Evolutionary conservation across 2,888 invertebrate species (phyloP).

Genomic region (Lepidocyrtinus sp.): DNA sequence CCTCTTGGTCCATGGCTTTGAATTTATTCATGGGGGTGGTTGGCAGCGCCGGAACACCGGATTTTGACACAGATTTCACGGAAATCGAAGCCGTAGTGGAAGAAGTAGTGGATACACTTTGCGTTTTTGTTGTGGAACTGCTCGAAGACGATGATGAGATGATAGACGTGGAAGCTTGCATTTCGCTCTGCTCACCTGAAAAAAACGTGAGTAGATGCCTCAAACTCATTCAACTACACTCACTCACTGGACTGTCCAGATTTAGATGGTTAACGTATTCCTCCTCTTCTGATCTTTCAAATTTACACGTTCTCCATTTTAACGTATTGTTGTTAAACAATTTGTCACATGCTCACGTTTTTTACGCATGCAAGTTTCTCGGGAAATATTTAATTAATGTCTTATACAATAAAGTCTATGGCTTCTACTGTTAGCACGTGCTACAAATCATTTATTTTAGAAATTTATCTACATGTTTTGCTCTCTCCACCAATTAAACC

Average conservation of each 20-base stretch:
- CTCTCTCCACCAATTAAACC: too few relatives aligned
- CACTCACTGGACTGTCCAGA: too few relatives aligned
- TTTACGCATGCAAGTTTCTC: too few relatives aligned
- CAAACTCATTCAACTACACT: conserved; percentile 1
- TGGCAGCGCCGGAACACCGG: conserved; percentile 27
- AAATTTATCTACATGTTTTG: too few relatives aligned
- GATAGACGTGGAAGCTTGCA: conserved; percentile 54
- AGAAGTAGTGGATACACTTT: conserved; percentile 27
- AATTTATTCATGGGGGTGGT: conserved; percentile 79
- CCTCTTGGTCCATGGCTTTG: conserved; percentile 89
- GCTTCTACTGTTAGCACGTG: too few relatives aligned
- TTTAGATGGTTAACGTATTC: too few relatives aligned
- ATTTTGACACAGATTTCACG: conserved; percentile 28
- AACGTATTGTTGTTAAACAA: too few relatives aligned
- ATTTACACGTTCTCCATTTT: not conserved
- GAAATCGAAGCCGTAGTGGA: conserved; percentile 53
- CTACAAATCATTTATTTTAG: too few relatives aligned
- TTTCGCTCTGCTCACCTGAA: conserved; percentile 57
- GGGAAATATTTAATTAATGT: too few relatives aligned
- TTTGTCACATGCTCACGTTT: too few relatives aligned
- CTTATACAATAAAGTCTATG: too few relatives aligned
- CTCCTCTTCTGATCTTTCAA: not conserved
- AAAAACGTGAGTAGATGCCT: conserved; percentile 31
- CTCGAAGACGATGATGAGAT: conserved; percentile 44
- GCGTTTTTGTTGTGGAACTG: conserved; percentile 30